These are phyloP conservation scores for Leucania comma DNA, from an alignment of 2,888 invertebrate genomes.

Conservation along the genomic window DNA sequence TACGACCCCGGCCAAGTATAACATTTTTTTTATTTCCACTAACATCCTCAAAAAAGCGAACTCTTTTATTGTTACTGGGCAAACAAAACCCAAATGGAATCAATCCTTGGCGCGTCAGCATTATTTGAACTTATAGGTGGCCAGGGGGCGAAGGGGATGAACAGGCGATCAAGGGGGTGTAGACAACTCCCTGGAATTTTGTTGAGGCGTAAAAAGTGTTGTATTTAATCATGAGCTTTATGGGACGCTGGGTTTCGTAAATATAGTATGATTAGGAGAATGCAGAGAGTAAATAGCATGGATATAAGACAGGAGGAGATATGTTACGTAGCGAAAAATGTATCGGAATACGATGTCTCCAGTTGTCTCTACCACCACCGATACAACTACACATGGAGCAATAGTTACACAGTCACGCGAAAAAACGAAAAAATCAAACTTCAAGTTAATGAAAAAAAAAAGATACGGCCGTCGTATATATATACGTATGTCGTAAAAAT, in stretches of 20 bases:
- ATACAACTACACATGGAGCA: too few species aligned
- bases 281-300: not conserved
- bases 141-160: conserved; percentile 14
- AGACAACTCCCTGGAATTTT: conserved; percentile 44
- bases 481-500: too few species aligned
- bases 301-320: too few species aligned
- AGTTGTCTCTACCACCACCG: too few species aligned
- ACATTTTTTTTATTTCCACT: conserved; percentile 31
- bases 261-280: conserved; percentile 33
- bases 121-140: conserved; percentile 57
- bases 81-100: conserved; percentile 58
- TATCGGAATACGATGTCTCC: too few species aligned
- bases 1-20: conserved; percentile 38
- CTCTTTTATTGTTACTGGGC: conserved; percentile 47
- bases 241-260: conserved; percentile 34
- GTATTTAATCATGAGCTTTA: conserved; percentile 54
- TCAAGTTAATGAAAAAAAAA: too few species aligned
- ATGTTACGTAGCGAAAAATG: too few species aligned
- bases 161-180: conserved; percentile 22
- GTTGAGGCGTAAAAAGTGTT: conserved; percentile 42
- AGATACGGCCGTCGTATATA: too few species aligned
- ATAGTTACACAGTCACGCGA: too few species aligned
- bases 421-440: too few species aligned
- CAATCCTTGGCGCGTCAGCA: conserved; percentile 55
- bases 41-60: conserved; percentile 31